A percentile compares a stretch with the other conserved stretches of the same genome.
phyloP scores from a whole-genome alignment of 2,888 invertebrate genomes.

The Phania funesta region DNA sequence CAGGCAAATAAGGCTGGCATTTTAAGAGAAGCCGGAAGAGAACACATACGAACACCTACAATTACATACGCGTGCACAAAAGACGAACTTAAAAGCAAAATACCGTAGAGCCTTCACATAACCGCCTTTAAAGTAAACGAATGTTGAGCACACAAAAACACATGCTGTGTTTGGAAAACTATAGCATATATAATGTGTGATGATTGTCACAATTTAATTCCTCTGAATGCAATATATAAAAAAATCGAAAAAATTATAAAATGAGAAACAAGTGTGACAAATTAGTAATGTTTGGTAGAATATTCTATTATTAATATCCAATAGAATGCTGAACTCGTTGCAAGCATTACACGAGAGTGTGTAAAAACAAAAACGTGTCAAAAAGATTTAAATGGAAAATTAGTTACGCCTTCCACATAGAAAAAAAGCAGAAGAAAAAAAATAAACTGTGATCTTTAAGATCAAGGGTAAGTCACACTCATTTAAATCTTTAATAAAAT shows the following conservation, averaged over 20 bases:
- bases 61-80: not conserved
- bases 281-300: conserved; percentile 44
- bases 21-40: conserved; percentile 60
- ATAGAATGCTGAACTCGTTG: not conserved
- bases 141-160: not conserved
- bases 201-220: not conserved
- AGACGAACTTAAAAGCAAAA: not conserved
- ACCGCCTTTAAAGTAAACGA: conserved; percentile 47
- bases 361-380: conserved; percentile 53
- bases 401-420: conserved; percentile 73
- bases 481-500: conserved; percentile 12
- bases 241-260: not conserved
- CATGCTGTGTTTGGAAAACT: conserved; percentile 41
- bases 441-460: conserved; percentile 47
- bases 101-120: not conserved
- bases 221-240: not conserved
- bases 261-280: conserved; percentile 62
- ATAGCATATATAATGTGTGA: conserved; percentile 51
- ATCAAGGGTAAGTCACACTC: conserved; percentile 65
- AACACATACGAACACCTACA: conserved; percentile 12
- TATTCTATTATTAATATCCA: conserved; percentile 4
- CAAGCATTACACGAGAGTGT: not conserved
- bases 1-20: not conserved
- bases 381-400: conserved; percentile 75
- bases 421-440: not conserved